Base-by-base conservation (phyloP, 37 sponge, comb jelly and placozoan genomes). In the Tethya wilhelma region DNA sequence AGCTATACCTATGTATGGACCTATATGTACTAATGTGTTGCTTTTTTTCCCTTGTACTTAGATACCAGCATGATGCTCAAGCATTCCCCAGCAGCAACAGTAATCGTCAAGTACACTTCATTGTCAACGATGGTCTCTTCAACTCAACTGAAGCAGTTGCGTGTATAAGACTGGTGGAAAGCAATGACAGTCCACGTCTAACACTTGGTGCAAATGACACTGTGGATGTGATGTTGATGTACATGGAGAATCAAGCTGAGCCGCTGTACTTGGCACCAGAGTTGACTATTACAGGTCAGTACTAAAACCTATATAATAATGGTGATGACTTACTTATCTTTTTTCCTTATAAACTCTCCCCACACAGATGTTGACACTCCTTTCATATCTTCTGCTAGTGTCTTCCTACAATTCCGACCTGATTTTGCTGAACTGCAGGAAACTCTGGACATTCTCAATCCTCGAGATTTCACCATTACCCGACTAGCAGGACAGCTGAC, bases 71-170 rank as follows among this genome's bases (percentile, higher is more conserved):
- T 71, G 71, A 71, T 44, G 49, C 20, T 3, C 71, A 71, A 31
- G 3, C 26, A 5, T 71, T 71, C 71, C 71, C 71, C 22, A 30
- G 25, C 17, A 71, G 46, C 71, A 71, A 71, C 43, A 31, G 29
- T 28, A 46, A 71, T 23, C 56, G 83, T 49, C 59, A 37, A 67
- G 75, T 88, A 25, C 25, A 53, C 14, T 88, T 88, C 30, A 23
- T 59, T 14, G 78, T 88, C 66, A 88, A 77, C 60, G 89, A 88
- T 76, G 89, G 89, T 30, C 1, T 59, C 7, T 82, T 88, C 83
- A 82, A 68, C 42, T 82, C 83, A 31, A 36, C 77, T 6, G 33
- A 38, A 38, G 73, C 68, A 3, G 23, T 56, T 8, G 55, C 89
- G 17, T 82, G 68, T 36, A 32, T 88, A 42, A 25, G 38, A 23